Evolutionary conservation across 2,888 invertebrate species (phyloP).

Genomic region (Unio pictorum): DNA sequence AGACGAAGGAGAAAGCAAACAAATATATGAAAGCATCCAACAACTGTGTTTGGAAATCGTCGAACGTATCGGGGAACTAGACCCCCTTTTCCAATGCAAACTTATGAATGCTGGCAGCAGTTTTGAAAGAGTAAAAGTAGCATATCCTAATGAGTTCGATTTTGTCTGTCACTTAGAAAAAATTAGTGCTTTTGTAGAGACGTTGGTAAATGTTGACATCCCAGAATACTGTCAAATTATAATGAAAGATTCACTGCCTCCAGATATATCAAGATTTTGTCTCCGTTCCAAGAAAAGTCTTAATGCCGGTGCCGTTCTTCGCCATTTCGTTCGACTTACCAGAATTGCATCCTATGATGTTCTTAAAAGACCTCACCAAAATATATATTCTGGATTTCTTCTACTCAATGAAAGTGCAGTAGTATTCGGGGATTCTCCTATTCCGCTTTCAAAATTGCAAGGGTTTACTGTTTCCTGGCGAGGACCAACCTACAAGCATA

Average conservation of each 20-base stretch:
- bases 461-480: constrained; percentile 12
- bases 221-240: constrained; percentile 1
- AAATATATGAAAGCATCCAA: constrained; percentile 4
- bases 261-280: constrained; percentile 9
- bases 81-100: constrained; percentile 10
- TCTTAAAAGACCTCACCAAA: not conserved
- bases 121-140: constrained; percentile 16
- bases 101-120: constrained; percentile 21
- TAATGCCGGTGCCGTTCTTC: constrained; percentile 6
- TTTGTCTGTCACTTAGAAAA: constrained; percentile 16
- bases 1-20: constrained; percentile 4
- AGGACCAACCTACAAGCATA: constrained; percentile 14
- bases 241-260: constrained; percentile 5
- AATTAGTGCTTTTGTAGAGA: not conserved
- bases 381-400: constrained; percentile 9
- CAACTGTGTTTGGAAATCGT: constrained; percentile 4
- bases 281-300: constrained; percentile 1
- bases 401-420: constrained; percentile 3
- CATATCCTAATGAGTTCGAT: constrained; percentile 25
- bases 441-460: constrained; percentile 10
- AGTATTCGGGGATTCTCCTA: constrained; percentile 2
- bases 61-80: constrained; percentile 15
- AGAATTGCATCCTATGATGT: constrained; percentile 14
- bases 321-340: constrained; percentile 7
- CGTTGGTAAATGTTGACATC: not conserved